phyloP scores from a whole-genome alignment of 2,797 vertebrate genomes.

The Chelon auratus region DNA sequence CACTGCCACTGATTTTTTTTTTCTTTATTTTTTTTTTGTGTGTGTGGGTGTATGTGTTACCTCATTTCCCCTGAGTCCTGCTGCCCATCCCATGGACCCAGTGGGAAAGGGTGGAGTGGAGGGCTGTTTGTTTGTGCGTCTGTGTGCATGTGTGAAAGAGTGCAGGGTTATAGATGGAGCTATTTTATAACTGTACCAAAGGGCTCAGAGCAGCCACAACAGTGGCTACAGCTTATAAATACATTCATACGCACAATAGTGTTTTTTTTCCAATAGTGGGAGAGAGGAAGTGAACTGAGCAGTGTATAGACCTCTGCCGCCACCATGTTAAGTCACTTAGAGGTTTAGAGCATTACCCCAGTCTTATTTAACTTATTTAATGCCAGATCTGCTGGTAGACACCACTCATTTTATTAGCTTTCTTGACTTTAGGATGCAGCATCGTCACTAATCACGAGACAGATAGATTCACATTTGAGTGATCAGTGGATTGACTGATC shows the following conservation, averaged over 20 bases:
- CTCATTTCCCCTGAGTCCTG: constrained; percentile 77
- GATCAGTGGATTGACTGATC: constrained; percentile 52
- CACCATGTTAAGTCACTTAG: constrained; percentile 45
- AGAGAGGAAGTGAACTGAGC: constrained; percentile 63
- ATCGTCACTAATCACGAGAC: constrained; percentile 14
- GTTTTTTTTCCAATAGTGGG: constrained; percentile 43
- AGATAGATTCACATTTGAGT: constrained; percentile 40
- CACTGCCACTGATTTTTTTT: constrained; percentile 28
- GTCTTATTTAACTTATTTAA: constrained; percentile 36
- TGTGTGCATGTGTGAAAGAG: constrained; percentile 37
- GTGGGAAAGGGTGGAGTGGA: constrained; percentile 77
- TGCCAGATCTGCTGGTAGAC: constrained; percentile 13
- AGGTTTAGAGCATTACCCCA: constrained; percentile 27
- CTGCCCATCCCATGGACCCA: constrained; percentile 77
- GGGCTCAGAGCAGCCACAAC: constrained; percentile 49
- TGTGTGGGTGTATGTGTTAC: constrained; percentile 67
- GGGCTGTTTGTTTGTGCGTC: constrained; percentile 66
- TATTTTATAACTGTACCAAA: constrained; percentile 71
- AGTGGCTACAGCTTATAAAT: constrained; percentile 66
- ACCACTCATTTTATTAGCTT: constrained; percentile 20
- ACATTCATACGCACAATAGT: constrained; percentile 73
- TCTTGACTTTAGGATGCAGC: constrained; percentile 19
- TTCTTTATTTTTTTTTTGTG: neutral
- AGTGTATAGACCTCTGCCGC: constrained; percentile 41
- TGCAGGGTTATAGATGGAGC: constrained; percentile 53